Percentiles rank a stretch among this genome's conserved stretches.
These are phyloP conservation scores for Nineta flava DNA, from an alignment of 2,888 invertebrate genomes.

Conservation along the genomic window DNA sequence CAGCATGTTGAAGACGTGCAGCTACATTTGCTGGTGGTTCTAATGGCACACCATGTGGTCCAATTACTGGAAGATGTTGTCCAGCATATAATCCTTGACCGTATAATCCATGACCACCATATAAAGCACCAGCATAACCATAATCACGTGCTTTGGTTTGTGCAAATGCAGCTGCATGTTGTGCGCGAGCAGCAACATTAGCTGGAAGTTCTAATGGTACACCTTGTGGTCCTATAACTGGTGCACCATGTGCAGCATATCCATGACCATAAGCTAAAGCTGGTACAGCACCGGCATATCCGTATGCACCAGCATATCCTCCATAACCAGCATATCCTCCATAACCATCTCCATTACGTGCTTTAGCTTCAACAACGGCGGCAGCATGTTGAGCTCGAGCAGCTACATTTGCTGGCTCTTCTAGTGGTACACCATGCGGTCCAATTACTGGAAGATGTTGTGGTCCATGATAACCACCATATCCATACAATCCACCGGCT, in stretches of 20 bases:
- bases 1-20: conserved; percentile 13
- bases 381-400: conserved; percentile 1
- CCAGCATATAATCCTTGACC: conserved; percentile 2
- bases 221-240: background rate
- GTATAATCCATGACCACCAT: background rate
- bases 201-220: background rate
- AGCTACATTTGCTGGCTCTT: conserved; percentile 5
- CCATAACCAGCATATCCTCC: conserved; percentile 7
- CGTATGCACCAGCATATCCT: background rate
- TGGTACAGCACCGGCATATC: background rate
- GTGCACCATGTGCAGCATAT: background rate
- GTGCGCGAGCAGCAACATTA: background rate
- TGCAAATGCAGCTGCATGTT: background rate
- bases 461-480: background rate
- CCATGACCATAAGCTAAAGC: background rate
- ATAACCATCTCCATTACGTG: conserved; percentile 4
- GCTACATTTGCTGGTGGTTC: conserved; percentile 12
- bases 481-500: background rate
- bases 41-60: conserved; percentile 3
- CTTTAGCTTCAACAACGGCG: conserved; percentile 6
- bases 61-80: conserved; percentile 16
- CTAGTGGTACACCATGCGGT: conserved; percentile 5
- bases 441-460: conserved; percentile 8
- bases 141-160: background rate
- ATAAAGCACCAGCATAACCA: background rate